A percentile compares a stretch with the other conserved stretches of the same genome.
Conservation (phyloP, 2,113 vertebrate species). For the Panthera uncia region DNA sequence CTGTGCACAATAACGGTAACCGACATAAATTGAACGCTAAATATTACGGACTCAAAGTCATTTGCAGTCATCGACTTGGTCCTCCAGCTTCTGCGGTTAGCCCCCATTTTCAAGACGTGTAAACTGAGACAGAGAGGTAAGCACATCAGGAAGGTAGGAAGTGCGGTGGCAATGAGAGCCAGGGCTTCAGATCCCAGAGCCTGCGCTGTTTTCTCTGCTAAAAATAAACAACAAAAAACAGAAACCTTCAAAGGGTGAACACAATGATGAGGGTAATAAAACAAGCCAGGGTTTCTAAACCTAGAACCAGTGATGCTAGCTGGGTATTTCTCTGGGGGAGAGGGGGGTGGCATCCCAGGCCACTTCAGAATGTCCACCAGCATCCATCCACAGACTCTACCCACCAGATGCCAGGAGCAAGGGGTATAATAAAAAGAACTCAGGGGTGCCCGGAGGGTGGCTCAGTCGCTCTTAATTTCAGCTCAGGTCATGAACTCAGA, state of each 20-base stretch:
- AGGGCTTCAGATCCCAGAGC: not conserved
- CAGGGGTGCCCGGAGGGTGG: no score
- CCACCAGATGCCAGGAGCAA: not conserved
- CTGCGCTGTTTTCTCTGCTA: not conserved
- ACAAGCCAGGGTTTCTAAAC: not conserved
- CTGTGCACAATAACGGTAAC: accelerated
- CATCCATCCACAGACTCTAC: not conserved
- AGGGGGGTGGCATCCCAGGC: no score
- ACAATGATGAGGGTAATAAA: not conserved
- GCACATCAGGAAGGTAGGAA: not conserved
- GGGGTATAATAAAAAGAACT: not conserved
- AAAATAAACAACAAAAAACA: not conserved
- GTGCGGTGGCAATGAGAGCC: accelerated
- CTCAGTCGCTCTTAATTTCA: no score
- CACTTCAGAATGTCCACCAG: not conserved
- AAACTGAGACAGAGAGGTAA: not conserved
- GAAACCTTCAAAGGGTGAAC: not conserved
- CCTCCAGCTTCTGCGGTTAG: not conserved
- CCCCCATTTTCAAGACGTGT: not conserved
- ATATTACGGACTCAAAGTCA: not conserved
- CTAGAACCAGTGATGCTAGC: not conserved
- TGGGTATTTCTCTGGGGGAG: accelerated
- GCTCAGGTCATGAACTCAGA: no score
- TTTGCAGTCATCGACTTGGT: accelerated
- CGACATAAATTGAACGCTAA: accelerated